phyloP scores from a whole-genome alignment of 2,888 invertebrate genomes.

The Meiosimyza decipiens region DNA sequence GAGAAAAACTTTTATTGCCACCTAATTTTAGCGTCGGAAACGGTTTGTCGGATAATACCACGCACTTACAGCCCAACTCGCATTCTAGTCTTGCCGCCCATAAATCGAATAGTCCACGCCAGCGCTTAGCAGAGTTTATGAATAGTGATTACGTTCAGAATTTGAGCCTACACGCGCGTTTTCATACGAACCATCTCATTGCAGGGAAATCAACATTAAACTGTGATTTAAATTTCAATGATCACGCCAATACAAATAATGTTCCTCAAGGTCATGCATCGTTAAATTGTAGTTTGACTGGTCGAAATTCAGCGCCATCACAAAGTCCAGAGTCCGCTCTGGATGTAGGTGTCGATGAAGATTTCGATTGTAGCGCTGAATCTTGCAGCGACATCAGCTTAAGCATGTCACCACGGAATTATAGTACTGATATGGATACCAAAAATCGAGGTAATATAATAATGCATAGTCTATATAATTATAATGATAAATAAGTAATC shows the following conservation, averaged over 20 bases:
- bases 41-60: background rate
- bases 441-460: slow-evolving; percentile 59
- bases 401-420: slow-evolving; percentile 64
- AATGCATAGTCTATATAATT: too few relatives aligned
- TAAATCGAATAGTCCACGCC: slow-evolving; percentile 50
- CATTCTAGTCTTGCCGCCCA: slow-evolving; percentile 45
- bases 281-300: slow-evolving; percentile 43
- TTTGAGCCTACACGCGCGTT: slow-evolving; percentile 54
- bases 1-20: slow-evolving; percentile 46
- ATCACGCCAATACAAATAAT: slow-evolving; percentile 36
- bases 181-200: slow-evolving; percentile 35
- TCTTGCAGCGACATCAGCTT: slow-evolving; percentile 66
- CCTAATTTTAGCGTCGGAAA: slow-evolving; percentile 41
- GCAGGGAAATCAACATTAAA: slow-evolving; percentile 34
- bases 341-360: slow-evolving; percentile 62
- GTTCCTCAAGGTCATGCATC: slow-evolving; percentile 38
- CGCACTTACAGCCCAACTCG: background rate
- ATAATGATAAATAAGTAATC: too few relatives aligned
- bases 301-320: slow-evolving; percentile 36
- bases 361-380: slow-evolving; percentile 65
- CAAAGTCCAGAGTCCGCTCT: slow-evolving; percentile 48
- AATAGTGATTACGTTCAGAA: slow-evolving; percentile 58
- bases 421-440: slow-evolving; percentile 59
- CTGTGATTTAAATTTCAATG: slow-evolving; percentile 33
- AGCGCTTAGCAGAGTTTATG: slow-evolving; percentile 53